Conservation (phyloP, 2,888 invertebrate species). For the Idaea dimidiata region DNA sequence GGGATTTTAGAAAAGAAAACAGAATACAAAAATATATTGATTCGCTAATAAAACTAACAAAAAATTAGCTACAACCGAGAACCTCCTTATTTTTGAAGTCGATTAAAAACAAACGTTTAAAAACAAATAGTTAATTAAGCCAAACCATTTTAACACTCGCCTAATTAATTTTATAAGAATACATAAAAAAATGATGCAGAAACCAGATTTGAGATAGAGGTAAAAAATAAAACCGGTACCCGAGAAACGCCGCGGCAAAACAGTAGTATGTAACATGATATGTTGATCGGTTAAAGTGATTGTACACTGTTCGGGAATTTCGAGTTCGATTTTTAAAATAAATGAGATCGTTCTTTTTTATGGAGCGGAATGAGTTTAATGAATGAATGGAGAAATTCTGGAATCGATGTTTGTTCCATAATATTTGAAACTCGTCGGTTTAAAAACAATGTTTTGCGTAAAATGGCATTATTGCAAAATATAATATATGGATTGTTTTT, state of each 20-base stretch:
- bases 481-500: too few species aligned
- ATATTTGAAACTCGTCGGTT: too few species aligned
- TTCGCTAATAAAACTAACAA: too few species aligned
- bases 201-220: slow-evolving; percentile 11
- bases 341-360: background rate
- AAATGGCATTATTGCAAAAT: too few species aligned
- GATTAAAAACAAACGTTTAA: slow-evolving; percentile 1
- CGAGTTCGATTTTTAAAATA: slow-evolving; percentile 16
- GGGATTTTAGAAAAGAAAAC: too few species aligned
- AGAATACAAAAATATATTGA: too few species aligned
- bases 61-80: background rate
- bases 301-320: slow-evolving; percentile 38
- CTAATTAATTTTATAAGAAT: background rate
- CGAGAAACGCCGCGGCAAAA: slow-evolving; percentile 46
- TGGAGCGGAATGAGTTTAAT: background rate
- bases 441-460: too few species aligned
- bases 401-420: too few species aligned
- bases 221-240: slow-evolving; percentile 41
- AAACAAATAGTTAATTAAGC: slow-evolving; percentile 20
- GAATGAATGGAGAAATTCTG: background rate
- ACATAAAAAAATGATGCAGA: slow-evolving; percentile 5
- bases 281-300: slow-evolving; percentile 54
- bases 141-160: slow-evolving; percentile 15
- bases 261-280: slow-evolving; percentile 74
- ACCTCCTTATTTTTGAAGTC: background rate